These are phyloP conservation scores for Acanthococcus lagerstroemiae DNA, from an alignment of 2,888 invertebrate species.

Conservation along the genomic window DNA sequence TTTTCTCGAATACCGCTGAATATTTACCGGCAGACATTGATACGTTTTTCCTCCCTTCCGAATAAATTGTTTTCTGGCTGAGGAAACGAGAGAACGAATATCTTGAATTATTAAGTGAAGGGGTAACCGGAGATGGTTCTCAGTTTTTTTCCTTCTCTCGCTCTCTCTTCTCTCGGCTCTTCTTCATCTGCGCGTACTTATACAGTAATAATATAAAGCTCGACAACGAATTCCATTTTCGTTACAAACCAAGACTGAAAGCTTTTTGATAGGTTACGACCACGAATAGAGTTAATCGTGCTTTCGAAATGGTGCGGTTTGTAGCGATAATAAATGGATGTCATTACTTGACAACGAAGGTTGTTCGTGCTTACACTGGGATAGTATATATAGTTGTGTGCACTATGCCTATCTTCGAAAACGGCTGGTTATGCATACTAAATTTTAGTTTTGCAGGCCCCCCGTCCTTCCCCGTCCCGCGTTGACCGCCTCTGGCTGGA, in stretches of 20 bases:
- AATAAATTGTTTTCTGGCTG: neutral
- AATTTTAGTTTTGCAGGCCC: constrained; percentile 18
- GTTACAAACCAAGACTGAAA: constrained; percentile 28
- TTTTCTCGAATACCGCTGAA: too few relatives aligned
- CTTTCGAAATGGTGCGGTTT: constrained; percentile 25
- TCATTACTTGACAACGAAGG: constrained; percentile 28
- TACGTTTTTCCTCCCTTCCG: too few relatives aligned
- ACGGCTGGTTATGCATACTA: constrained; percentile 29
- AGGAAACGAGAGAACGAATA: neutral
- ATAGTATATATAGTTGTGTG: constrained; percentile 15
- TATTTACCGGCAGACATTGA: too few relatives aligned
- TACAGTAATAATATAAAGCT: constrained; percentile 1
- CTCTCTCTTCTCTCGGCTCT: neutral
- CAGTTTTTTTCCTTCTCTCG: neutral
- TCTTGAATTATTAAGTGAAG: neutral
- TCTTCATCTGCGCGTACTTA: neutral
- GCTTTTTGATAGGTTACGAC: constrained; percentile 30
- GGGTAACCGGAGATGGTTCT: neutral
- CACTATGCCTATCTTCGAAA: constrained; percentile 22
- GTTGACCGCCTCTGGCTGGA: constrained; percentile 24
- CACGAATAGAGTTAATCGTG: constrained; percentile 21
- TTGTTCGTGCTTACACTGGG: constrained; percentile 24
- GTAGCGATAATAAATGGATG: constrained; percentile 29
- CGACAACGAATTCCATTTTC: constrained; percentile 28
- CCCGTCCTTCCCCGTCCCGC: neutral